phyloP scores from a whole-genome alignment of 2,888 invertebrate species.

The Lottia scabra region DNA sequence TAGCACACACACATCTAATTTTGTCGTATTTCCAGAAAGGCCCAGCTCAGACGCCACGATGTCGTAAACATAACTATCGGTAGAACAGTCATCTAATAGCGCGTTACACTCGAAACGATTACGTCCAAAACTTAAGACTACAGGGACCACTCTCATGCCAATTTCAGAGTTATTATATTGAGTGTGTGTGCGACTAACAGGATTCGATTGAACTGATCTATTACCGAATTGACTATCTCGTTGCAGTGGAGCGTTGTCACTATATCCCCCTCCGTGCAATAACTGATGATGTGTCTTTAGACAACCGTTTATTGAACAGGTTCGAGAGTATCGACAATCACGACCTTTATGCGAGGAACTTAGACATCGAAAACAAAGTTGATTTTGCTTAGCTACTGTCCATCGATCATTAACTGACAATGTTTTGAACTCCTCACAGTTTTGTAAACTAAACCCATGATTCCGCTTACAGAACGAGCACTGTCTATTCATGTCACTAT shows the following conservation, averaged over 20 bases:
- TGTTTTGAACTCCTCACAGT: background rate
- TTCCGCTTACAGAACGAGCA: background rate
- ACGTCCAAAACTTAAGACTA: background rate
- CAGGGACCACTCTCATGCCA: constrained; percentile 1
- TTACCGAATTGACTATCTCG: too few species aligned
- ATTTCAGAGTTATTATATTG: background rate
- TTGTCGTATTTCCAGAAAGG: background rate
- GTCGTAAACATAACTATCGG: background rate
- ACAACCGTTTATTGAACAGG: background rate
- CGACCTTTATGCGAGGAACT: background rate
- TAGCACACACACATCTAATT: background rate
- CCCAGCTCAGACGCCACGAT: constrained; percentile 5
- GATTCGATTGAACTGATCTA: too few species aligned
- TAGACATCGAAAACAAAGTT: background rate
- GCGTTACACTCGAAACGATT: background rate
- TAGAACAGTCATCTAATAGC: constrained; percentile 7
- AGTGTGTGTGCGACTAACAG: too few species aligned
- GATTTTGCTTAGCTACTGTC: background rate
- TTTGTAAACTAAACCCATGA: background rate
- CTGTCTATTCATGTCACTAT: background rate
- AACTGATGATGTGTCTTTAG: too few species aligned
- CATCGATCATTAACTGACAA: background rate
- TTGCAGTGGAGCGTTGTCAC: too few species aligned
- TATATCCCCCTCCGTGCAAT: too few species aligned
- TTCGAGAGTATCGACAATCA: background rate